Evolutionary conservation across 2,797 vertebrate species (phyloP).

Genomic region (Sebastes goodei): DNA sequence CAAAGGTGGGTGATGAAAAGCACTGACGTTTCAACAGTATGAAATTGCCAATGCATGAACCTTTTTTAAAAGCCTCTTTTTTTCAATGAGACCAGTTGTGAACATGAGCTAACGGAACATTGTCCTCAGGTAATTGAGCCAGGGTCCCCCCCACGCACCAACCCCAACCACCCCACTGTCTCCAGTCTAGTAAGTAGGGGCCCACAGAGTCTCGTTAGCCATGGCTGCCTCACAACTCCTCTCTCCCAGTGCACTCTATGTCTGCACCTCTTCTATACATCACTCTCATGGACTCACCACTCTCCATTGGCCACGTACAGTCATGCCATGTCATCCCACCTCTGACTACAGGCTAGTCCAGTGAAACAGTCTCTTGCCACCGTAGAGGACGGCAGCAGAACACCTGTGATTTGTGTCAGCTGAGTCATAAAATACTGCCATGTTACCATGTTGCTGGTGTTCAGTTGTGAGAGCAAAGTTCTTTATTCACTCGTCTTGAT

Average conservation of each 20-base stretch:
- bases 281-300: conserved; percentile 79
- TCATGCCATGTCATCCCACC: conserved; percentile 79
- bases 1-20: conserved; percentile 76
- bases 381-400: conserved; percentile 32
- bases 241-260: conserved; percentile 77
- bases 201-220: conserved; percentile 82
- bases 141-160: conserved; percentile 84
- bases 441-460: conserved; percentile 62
- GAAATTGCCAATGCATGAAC: conserved; percentile 58
- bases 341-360: conserved; percentile 52
- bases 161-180: conserved; percentile 85
- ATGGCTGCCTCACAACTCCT: conserved; percentile 82
- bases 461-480: conserved; percentile 67
- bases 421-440: conserved; percentile 36
- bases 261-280: conserved; percentile 76
- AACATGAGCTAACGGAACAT: conserved; percentile 82
- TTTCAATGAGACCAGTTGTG: conserved; percentile 75
- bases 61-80: conserved; percentile 61
- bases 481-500: conserved; percentile 49
- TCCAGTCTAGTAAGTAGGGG: conserved; percentile 85
- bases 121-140: conserved; percentile 85
- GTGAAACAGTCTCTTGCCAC: conserved; percentile 26
- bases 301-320: conserved; percentile 75
- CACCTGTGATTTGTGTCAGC: conserved; percentile 46
- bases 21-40: not conserved